Conservation (phyloP, 2,113 vertebrate genomes). For the Cololabis saira region DNA sequence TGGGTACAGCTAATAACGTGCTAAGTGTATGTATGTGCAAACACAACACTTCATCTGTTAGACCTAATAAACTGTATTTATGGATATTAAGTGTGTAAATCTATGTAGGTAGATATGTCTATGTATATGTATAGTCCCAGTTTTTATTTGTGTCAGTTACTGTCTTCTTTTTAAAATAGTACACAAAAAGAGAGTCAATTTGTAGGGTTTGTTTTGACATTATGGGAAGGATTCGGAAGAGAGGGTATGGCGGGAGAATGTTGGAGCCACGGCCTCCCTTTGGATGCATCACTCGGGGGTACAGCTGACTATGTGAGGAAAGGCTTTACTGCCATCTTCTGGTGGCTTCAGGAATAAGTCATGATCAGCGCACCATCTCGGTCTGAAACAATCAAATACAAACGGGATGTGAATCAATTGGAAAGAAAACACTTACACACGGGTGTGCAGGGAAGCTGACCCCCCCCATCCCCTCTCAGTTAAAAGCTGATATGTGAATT, state of each 20-base stretch:
- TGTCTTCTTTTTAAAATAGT: too few relatives aligned
- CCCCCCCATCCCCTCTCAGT: not conserved
- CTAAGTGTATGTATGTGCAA: too few relatives aligned
- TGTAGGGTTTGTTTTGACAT: not conserved
- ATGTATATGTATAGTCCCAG: too few relatives aligned
- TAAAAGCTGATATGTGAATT: not conserved
- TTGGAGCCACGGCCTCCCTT: conserved; percentile 5
- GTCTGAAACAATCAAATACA: conserved; percentile 55
- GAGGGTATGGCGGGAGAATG: too few relatives aligned
- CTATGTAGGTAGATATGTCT: too few relatives aligned
- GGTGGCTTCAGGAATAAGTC: conserved; percentile 26
- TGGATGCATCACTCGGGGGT: not conserved
- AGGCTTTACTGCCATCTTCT: conserved; percentile 77
- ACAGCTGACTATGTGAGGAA: conserved; percentile 25
- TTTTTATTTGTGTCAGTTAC: too few relatives aligned
- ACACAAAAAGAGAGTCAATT: too few relatives aligned
- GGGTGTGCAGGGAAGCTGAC: not conserved
- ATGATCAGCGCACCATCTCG: conserved; percentile 35
- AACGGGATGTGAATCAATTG: conserved; percentile 49
- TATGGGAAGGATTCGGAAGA: not conserved
- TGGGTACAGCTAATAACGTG: too few relatives aligned
- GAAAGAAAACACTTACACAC: conserved; percentile 9
- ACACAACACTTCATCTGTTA: too few relatives aligned
- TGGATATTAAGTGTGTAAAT: too few relatives aligned
- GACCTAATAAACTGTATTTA: too few relatives aligned